Base-by-base conservation (phyloP, 1,140 invertebrate genomes). In the Ctenoplectra terminalis region DNA sequence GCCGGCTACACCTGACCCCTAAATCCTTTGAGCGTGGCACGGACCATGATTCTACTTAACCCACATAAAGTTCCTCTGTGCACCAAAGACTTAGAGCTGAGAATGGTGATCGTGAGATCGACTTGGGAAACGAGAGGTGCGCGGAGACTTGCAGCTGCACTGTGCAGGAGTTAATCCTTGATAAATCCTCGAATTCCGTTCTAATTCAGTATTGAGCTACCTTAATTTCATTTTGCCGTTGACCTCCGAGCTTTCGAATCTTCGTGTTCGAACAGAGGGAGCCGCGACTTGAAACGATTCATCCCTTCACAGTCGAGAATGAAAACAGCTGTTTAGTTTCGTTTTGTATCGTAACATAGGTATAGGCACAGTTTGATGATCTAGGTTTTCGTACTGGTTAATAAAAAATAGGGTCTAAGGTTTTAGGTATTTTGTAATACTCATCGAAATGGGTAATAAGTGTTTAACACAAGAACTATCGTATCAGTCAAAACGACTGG, bases 181-280 rank as follows among this genome's bases (percentile, higher is more conserved):
- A 90, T 90, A 90, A 90, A 90, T 90, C 89, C 89, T 89, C 75
- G 54, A 90, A 90, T 83, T 90, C 81, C 71, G 75, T 75, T 72
- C 87, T 90, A 90, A 90, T 90, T 90, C 89, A 73, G 87, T 89
- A 90, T 90, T 82, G 88, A 90, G 89, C 87, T 86, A 82, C 87
- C 87, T 88, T 90, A 89, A 90, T 90, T 90, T 90, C 85, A 90
- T 90, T 89, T 82, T 66, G 54, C 26, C 63, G 75, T 82, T 79
- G 86, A 87, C 78, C 81, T 76, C 78, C 60, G 17, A 77, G 73
- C 78, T 69, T 72, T 15, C 26, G 37, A 67, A 54, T 37, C 66
- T 26, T 40, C 31, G 56, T 43, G 61, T 75, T 60, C 60, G 31
- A 71, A 34, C 46, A 5, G 46, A 48, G 8, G 29, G 2, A 9